Percentiles rank a stretch among this genome's conserved stretches.
Conservation (phyloP, 2,797 vertebrate species). For the Characodon lateralis region DNA sequence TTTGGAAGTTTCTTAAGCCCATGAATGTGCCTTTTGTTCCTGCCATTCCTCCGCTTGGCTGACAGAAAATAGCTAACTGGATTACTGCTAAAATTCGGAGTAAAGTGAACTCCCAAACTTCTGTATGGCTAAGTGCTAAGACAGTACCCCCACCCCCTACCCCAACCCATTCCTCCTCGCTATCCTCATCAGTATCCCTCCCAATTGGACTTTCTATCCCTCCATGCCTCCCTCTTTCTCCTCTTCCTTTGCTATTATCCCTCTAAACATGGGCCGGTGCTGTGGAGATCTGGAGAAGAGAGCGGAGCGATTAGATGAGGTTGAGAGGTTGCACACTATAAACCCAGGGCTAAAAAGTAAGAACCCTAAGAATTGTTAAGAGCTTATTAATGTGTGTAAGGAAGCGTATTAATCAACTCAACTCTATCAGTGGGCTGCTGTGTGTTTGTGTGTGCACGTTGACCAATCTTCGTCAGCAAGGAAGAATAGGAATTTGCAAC, state of each 20-base stretch:
- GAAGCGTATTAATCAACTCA: conserved; percentile 87
- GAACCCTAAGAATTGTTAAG: conserved; percentile 87
- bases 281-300: conserved; percentile 77
- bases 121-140: conserved; percentile 81
- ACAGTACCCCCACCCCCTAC: conserved; percentile 53
- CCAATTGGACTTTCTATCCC: conserved; percentile 64
- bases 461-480: conserved; percentile 23
- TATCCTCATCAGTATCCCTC: conserved; percentile 76
- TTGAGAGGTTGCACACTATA: conserved; percentile 84
- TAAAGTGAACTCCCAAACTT: conserved; percentile 88
- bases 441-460: conserved; percentile 34
- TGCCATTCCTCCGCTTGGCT: conserved; percentile 87
- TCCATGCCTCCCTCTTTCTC: conserved; percentile 64
- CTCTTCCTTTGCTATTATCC: conserved; percentile 65
- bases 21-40: conserved; percentile 88
- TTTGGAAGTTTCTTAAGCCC: conserved; percentile 86
- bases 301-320: conserved; percentile 83
- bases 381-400: conserved; percentile 87
- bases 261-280: conserved; percentile 75
- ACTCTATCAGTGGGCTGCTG: conserved; percentile 68
- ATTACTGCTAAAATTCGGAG: conserved; percentile 88
- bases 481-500: conserved; percentile 19
- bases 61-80: conserved; percentile 90
- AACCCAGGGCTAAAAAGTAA: conserved; percentile 84
- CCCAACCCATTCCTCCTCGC: conserved; percentile 48